phyloP scores from a whole-genome alignment of 2,888 invertebrate species.

The Ophion slaviceki region DNA sequence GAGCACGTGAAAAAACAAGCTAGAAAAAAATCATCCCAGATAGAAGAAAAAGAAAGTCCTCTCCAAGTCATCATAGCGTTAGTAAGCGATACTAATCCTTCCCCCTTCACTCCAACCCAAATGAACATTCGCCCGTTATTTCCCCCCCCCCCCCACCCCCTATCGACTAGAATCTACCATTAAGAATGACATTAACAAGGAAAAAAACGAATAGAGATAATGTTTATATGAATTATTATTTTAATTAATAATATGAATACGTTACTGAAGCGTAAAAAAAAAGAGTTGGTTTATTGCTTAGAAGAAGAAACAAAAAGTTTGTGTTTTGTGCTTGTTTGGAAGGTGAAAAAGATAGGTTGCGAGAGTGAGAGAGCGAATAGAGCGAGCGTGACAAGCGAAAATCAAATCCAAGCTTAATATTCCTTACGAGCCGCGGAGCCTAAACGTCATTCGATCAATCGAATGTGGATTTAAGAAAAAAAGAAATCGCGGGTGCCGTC shows the following conservation, averaged over 20 bases:
- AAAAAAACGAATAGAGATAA: conserved; percentile 79
- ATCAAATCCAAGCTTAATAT: conserved; percentile 72
- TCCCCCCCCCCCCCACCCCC: not conserved
- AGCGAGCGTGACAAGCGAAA: conserved; percentile 67
- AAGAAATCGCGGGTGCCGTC: conserved; percentile 59
- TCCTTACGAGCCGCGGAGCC: conserved; percentile 75
- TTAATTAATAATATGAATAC: conserved; percentile 76
- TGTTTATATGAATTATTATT: conserved; percentile 82
- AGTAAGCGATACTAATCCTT: conserved; percentile 38
- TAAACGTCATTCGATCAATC: conserved; percentile 4
- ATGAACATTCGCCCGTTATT: conserved; percentile 63
- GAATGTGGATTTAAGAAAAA: not conserved
- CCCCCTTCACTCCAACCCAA: conserved; percentile 42
- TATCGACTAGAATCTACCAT: conserved; percentile 66
- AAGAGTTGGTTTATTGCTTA: conserved; percentile 82
- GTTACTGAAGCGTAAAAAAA: conserved; percentile 77
- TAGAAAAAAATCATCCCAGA: conserved; percentile 66
- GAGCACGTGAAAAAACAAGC: conserved; percentile 55
- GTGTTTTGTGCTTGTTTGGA: conserved; percentile 79
- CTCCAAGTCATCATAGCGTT: conserved; percentile 64
- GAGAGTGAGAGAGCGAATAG: conserved; percentile 49
- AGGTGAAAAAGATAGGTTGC: conserved; percentile 27
- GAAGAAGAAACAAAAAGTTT: conserved; percentile 70
- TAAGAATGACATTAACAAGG: conserved; percentile 68
- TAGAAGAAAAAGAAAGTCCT: conserved; percentile 66